Base-by-base conservation (phyloP, 2,113 vertebrate species). In the Caranx melampygus region DNA sequence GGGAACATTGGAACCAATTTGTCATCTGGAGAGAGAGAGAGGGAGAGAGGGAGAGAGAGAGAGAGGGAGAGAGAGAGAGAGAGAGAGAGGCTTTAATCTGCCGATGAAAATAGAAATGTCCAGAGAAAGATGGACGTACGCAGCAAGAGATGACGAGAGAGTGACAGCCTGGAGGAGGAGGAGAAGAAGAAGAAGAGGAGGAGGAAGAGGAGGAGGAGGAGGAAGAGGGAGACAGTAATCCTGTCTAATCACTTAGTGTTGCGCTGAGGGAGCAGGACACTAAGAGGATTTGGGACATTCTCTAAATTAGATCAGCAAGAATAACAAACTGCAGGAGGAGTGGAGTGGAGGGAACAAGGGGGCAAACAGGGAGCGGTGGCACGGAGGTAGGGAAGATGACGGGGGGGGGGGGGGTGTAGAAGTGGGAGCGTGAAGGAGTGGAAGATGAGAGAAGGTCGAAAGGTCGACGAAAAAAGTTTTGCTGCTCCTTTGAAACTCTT, bases 201-300 rank as follows among this genome's bases (percentile, higher is more conserved):
- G 42, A 86, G 49, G 79, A 73, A 0, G 42, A 68, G 5, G 3
- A 54, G 6, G n/a, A 51, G 33, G 15, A 72, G n/a, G 63, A 76
- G 61, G 69, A 86, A 75, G 78, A 89, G 72, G 89, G 91, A 93
- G 89, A 89, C 85, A 21, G 87, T 95, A 96, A 96, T 95, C 95
- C 94, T 74, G 87, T 90, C 92, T 95, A 95, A 96, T 96, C 95
- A 95, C 93, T 96, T 95, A 96, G 95, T 86, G 91, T 93, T 92
- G 88, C 89, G 94, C 90, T 95, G 94, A 94, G 92, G 90, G 92
- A 89, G 91, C 93, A 91, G 90, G 89, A 91, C 89, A 78, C 82
- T 96, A 96, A 96, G 95, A 95, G 95, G 96, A 96, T 96, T 93
- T 95, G 90, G 89, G 89, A 94, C 94, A 95, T 95, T 95, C 93